A percentile compares a stretch with the other conserved stretches of the same genome.
Conservation (phyloP, 2,113 vertebrate species). For the Cygnus buccinator region DNA sequence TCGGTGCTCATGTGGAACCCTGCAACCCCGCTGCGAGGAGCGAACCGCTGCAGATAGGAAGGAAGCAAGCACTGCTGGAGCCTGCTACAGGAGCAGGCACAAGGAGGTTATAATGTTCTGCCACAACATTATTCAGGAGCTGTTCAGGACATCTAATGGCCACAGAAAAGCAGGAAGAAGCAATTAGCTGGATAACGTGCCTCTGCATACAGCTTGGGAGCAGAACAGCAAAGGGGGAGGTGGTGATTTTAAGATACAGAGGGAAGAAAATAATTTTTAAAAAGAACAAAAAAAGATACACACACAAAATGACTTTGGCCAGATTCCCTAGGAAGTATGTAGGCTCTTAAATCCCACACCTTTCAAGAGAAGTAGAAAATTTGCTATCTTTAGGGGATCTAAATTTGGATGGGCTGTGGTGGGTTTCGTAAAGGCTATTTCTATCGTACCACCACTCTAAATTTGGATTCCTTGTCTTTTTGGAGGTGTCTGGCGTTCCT, state of each 20-base stretch:
- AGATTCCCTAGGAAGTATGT: background rate
- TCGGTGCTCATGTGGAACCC: background rate
- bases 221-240: background rate
- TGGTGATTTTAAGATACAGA: background rate
- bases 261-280: background rate
- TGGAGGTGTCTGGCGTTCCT: background rate
- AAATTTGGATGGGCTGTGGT: background rate
- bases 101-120: background rate
- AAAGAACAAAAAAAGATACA: background rate
- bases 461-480: background rate
- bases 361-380: background rate
- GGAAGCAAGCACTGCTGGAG: background rate
- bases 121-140: background rate
- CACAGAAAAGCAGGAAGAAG: background rate
- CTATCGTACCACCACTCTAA: background rate
- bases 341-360: background rate
- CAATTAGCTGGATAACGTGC: rapidly evolving
- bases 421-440: background rate
- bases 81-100: background rate
- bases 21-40: background rate
- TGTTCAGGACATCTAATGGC: background rate
- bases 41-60: background rate
- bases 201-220: background rate
- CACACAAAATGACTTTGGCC: background rate
- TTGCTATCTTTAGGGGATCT: background rate